Evolutionary conservation across 2,113 vertebrate species (phyloP).

Genomic region (Electrona antarctica): DNA sequence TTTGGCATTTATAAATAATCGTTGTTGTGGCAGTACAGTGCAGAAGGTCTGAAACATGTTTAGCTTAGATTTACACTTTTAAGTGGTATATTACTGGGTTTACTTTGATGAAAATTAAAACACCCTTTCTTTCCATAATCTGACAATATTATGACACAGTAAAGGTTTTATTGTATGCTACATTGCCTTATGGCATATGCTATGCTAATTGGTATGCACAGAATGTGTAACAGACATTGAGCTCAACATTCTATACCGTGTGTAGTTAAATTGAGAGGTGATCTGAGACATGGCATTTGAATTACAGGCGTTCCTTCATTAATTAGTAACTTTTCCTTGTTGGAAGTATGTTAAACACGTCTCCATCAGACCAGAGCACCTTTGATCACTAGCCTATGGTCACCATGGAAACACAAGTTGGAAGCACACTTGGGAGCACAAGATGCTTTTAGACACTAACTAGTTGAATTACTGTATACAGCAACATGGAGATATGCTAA

Average conservation of each 20-base stretch:
- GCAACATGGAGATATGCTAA: neutral
- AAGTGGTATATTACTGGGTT: neutral
- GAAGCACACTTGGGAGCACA: constrained; percentile 50
- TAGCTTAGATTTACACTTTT: too few relatives aligned
- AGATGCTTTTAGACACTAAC: constrained; percentile 54
- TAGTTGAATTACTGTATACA: too few relatives aligned
- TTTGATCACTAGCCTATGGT: constrained; percentile 86
- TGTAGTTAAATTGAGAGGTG: constrained; percentile 18
- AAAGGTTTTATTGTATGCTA: neutral
- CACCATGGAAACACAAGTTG: constrained; percentile 84
- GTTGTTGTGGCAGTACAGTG: too few relatives aligned
- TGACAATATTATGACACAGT: constrained; percentile 27
- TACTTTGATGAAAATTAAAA: constrained; percentile 9
- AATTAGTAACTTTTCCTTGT: constrained; percentile 82
- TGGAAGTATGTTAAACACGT: constrained; percentile 76
- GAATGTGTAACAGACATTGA: constrained; percentile 26
- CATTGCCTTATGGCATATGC: neutral
- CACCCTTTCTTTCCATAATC: constrained; percentile 36
- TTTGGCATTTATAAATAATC: too few relatives aligned
- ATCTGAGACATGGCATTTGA: constrained; percentile 42
- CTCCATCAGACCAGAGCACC: constrained; percentile 38
- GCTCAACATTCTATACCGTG: neutral
- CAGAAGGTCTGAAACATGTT: too few relatives aligned
- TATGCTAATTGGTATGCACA: constrained; percentile 6
- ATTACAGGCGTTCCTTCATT: constrained; percentile 75